Percentiles rank a stretch among this genome's conserved stretches.
Evolutionary conservation across 92 coral and sea anemone genomes (phyloP).

Genomic region (Paramuricea clavata): DNA sequence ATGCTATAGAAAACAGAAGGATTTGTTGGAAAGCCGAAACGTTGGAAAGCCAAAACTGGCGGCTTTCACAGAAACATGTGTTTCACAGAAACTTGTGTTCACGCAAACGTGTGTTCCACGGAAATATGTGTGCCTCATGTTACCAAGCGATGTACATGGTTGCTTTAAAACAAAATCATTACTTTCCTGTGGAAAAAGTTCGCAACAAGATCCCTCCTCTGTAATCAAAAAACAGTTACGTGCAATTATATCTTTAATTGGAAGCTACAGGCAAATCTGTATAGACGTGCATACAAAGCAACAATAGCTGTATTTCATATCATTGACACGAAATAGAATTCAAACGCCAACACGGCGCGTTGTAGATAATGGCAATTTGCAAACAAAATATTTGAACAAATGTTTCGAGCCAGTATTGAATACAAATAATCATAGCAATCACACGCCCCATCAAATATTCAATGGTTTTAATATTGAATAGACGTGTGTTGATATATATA

Average conservation of each 20-base stretch:
- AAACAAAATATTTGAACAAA: not conserved
- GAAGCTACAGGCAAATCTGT: too few species aligned
- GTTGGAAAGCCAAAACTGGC: too few species aligned
- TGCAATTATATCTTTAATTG: too few species aligned
- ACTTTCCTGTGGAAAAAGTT: too few species aligned
- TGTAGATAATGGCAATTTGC: not conserved
- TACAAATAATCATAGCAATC: not conserved
- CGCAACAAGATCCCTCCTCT: not conserved
- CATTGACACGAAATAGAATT: not conserved
- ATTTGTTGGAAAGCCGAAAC: too few species aligned
- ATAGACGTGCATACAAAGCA: not conserved
- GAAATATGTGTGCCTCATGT: too few species aligned
- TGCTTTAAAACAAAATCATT: too few species aligned
- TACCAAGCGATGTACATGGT: too few species aligned
- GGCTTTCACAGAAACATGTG: too few species aligned
- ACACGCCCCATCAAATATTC: not conserved
- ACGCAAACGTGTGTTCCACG: too few species aligned
- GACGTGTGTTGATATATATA: not conserved
- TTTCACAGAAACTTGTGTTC: too few species aligned
- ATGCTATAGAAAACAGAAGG: too few species aligned
- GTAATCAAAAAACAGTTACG: not conserved
- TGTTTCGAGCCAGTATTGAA: not conserved
- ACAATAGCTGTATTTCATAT: not conserved
- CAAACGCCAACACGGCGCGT: not conserved
- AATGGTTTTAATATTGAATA: not conserved